Base-by-base conservation (phyloP, 2,797 vertebrate species). In the Onychomys leucogaster region DNA sequence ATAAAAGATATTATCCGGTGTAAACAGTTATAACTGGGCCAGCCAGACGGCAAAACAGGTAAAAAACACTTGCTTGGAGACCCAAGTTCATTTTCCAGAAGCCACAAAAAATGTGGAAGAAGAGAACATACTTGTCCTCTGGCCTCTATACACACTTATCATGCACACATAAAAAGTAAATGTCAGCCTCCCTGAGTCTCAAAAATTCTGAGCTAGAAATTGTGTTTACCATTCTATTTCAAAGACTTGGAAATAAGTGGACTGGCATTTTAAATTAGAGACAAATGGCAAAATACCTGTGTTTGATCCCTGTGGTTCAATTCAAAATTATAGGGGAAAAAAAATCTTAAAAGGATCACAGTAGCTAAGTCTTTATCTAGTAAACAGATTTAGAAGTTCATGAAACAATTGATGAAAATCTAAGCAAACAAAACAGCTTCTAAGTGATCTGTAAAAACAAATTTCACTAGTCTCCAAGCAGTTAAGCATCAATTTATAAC, bases 361-460 rank as follows among this genome's bases (percentile, higher is more conserved):
- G 89, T 43, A 88, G 41, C 16, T 8, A 82, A 81, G 32, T 63
- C 78, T 29, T 91, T 71, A 96, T 55, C 49, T 86, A 17, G 57
- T 37, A 80, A 82, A 91, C 52, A n/a, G 37, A 92, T 14, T 23
- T 65, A 73, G 57, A 83, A 25, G 13, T 13, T 82, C 63, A 43
- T 41, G 19, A 57, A 95, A 94, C 75, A 87, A 88, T 89, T 85
- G 37, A 87, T 65, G 78, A 86, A 92, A 81, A 12, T 63, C 49
- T 93, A 57, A n/a, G 17, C 37, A 91, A 32, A 85, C 52, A 81
- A 88, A 91, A 88, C 21, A 9, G 19, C 25, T 86, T 85, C 14
- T 93, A 89, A 80, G 95, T 69, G 17, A 84, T 37, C n/a, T 55
- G 11, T 67, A 85, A 49, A 29, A 67, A 83, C 57, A 92, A 77